Evolutionary conservation across 2,888 invertebrate species (phyloP), one percentile per base, ranked within the genome.

Genomic region (Toxonevra muliebris): DNA sequence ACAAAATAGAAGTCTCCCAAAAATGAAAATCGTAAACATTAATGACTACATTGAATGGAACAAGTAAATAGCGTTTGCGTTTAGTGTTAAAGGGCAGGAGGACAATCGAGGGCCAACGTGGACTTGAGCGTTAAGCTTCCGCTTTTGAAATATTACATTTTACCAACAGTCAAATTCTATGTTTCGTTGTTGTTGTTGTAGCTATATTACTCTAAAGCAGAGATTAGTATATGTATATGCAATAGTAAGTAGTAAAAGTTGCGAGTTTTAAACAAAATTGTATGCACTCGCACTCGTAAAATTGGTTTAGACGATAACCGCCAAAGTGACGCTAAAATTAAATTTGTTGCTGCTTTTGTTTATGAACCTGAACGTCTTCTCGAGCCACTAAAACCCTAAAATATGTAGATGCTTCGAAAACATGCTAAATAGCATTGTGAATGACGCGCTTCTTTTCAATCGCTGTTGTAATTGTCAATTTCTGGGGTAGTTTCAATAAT

Each of bases 251-350:
- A 30, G 30, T 30, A 30, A 30, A 30, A 4, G 30, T 30, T 4
- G 30, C 30, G 30, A 30, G 2, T 30, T 30, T 30, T 30, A 30
- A 30, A 30, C 30, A 30, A 30, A 30, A 30, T 30, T 7, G 2
- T 7, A 30, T 30, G 30, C 7, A 30, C 30, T 30, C 30, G 15
- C 30, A 59, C 61, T 66, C 66, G 17, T 66, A 61, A 66, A 66
- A 57, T 66, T 66, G 66, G 61, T 66, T 66, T 61, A 61, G 61
- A 55, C 55, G 61, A 61, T 66, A 66, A 66, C 66, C 66, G 61
- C 61, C 57, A 61, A 66, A 66, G 61, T 66, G 66, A 61, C 66
- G 66, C 66, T 66, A 66, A 66, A 61, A 66, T 66, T 61, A 66
- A 53, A 61, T 50, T 42, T 53, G n/a, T 40, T 50, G 20, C 52